Evolutionary conservation across 2,888 invertebrate species (phyloP), one percentile per base, ranked within the genome.

Genomic region (Lapara coniferarum): DNA sequence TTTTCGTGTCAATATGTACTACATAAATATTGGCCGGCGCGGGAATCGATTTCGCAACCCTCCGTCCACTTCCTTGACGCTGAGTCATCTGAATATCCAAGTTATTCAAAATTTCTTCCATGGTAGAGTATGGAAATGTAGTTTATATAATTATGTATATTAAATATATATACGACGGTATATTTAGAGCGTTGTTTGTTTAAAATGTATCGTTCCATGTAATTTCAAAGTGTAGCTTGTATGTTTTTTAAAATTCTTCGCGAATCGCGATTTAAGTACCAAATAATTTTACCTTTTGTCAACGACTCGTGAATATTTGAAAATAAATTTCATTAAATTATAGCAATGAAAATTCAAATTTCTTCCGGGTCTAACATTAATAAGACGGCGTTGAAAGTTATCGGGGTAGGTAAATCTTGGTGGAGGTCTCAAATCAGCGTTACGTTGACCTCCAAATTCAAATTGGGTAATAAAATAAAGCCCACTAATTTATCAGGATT

Each of bases 361-460:
- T 46, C 59, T 46, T 57, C 16, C 16, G 46, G 59, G 59, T 63
- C 25, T 57, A 1, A 46, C 46, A 63, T 63, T 63, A 49, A 63
- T 63, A 19, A 63, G 16, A 46, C 16, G 5, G 44, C 44, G 46
- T 14, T 53, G 53, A 58, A 63, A 63, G 19, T 63, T 63, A 63
- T 49, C 46, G 46, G 12, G 7, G 59, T 46, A 63, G 59, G 59
- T 63, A 63, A 46, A 49, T 57, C 25, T 57, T 57, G 13, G 25
- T 3, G n/a, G n/a, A 7, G 19, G 25, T 57, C 59, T 16, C 59
- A 46, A 63, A 30, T 44, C 46, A 55, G 53, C 46, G 46, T 49
- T 46, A 13, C 59, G 59, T 46, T 63, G 46, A 63, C 59, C 59
- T 63, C 46, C 19, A 49, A 63, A 63, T 63, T 49, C 25, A 63